Base-by-base conservation (phyloP, 2,113 vertebrate genomes). In the Heterochromis multidens region DNA sequence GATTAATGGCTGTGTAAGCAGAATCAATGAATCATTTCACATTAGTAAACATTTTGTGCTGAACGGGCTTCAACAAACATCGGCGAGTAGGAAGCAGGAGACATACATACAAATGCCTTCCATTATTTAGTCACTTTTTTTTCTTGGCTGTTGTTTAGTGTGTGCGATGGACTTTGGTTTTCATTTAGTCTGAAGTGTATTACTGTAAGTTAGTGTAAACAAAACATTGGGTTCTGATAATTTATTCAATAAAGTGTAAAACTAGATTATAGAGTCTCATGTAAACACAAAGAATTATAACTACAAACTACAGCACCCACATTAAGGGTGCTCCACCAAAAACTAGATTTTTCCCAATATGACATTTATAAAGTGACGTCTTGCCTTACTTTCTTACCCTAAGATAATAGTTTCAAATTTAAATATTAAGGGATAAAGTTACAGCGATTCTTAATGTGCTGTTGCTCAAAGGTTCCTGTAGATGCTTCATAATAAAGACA, bases 21-120 rank as follows among this genome's bases (percentile, higher is more conserved):
- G 62, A 89, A 89, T 91, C 86, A 67, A 91, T 91, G 56, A 86
- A 87, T 90, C 88, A 83, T 65, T 86, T 35, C 37, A 74, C 82
- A 91, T 91, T 90, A 91, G 86, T 83, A 90, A 89, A 91, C 86
- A 84, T 80, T 84, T 84, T 59, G 72, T 85, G 87, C 79, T 82
- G 67, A 82, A 86, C 21, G 1, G 43, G 83, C 80, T 88, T 82
- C 85, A 54, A 49, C 65, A 80, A 79, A 84, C 58, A 89, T 67
- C 77, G 12, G 21, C 74, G 56, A 31, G 29, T n/a, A n/a, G 56
- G 13, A 9, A 74, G 77, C 25, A 29, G 49, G 12, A 79, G 27
- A 60, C 58, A 31, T 29, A 77, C 81, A 88, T 46, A 89, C 40
- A 86, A 70, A 89, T 31, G 70, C 8, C 31, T 77, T 29, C 27